Evolutionary conservation across 2,888 invertebrate genomes (phyloP).

Genomic region (Spilosoma lubricipeda): DNA sequence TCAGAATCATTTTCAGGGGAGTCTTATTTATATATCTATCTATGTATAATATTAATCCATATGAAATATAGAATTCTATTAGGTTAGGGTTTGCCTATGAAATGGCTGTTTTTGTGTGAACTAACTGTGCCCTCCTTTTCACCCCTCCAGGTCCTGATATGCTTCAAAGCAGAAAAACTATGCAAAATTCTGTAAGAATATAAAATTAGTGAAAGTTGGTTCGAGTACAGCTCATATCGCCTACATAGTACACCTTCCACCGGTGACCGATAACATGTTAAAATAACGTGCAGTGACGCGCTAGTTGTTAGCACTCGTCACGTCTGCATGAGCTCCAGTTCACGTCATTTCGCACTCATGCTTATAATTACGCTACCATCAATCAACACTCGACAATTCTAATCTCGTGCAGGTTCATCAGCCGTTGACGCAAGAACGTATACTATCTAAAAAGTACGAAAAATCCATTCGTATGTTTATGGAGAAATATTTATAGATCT

Average conservation of each 20-base stretch:
- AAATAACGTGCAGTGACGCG: constrained; percentile 68
- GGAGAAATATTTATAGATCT: constrained; percentile 70
- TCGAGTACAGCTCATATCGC: constrained; percentile 26
- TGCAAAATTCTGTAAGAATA: neutral
- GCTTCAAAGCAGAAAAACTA: neutral
- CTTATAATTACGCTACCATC: constrained; percentile 73
- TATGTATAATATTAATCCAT: too few relatives aligned
- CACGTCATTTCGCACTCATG: constrained; percentile 69
- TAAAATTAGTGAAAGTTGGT: neutral
- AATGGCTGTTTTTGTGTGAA: too few relatives aligned
- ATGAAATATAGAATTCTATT: too few relatives aligned
- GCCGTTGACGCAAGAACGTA: constrained; percentile 71
- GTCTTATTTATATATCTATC: too few relatives aligned
- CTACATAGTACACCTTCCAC: constrained; percentile 37
- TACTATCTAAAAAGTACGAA: constrained; percentile 59
- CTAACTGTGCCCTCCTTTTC: too few relatives aligned
- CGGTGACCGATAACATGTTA: constrained; percentile 67
- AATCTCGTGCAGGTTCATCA: constrained; percentile 75
- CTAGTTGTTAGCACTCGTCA: constrained; percentile 57
- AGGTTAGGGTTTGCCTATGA: too few relatives aligned
- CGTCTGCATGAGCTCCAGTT: constrained; percentile 52
- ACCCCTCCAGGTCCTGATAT: too few relatives aligned
- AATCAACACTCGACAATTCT: constrained; percentile 70
- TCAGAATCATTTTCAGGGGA: too few relatives aligned
- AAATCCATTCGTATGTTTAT: constrained; percentile 61